Evolutionary conservation across 2,888 invertebrate genomes (phyloP), one percentile per base, ranked within the genome.

Genomic region (Drosophila pseudotakahashii): DNA sequence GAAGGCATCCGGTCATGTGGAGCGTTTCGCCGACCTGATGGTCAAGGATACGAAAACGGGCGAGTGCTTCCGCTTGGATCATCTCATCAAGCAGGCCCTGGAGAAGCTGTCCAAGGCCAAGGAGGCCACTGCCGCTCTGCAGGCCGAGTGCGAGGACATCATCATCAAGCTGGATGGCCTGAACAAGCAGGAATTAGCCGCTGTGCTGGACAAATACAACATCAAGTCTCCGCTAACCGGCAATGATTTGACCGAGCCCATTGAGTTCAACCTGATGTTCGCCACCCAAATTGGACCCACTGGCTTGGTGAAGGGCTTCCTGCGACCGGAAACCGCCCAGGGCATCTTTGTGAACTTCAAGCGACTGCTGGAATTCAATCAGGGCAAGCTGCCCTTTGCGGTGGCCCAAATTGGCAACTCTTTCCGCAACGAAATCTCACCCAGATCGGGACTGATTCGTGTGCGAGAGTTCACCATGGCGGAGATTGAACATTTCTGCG

Each of bases 261-360:
- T 99, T 78, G 98, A 99, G 89, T 99, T 99, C 91, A 99, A 99
- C 92, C 94, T 99, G 26, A 99, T 99, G 99, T 99, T 99, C 93
- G 97, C 96, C 61, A 99, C 99, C 0, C 97, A 97, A 91, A 99
- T 99, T 89, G 99, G 99, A 19, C 99, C 99, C 2, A 96, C 99
- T 69, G 99, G 99, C 0, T 93, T 97, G 61, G 94, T 98, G 2
- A 98, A 98, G 93, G 98, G 95, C 14, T 99, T 96, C 91, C 93
- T 99, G 23, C 94, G 99, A 68, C 99, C 99, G 23, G 99, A 99
- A 93, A 99, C 99, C 13, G 99, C 99, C 0, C 99, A 99, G 92
- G 99, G 99, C 30, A 99, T 99, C 80, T 99, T 99, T 93, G 99
- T 99, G 0, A 99, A 99, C 92, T 99, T 99, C 92, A 99, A 99